phyloP scores from a whole-genome alignment of 2,888 invertebrate genomes.

The Lasioglossum figueresi region DNA sequence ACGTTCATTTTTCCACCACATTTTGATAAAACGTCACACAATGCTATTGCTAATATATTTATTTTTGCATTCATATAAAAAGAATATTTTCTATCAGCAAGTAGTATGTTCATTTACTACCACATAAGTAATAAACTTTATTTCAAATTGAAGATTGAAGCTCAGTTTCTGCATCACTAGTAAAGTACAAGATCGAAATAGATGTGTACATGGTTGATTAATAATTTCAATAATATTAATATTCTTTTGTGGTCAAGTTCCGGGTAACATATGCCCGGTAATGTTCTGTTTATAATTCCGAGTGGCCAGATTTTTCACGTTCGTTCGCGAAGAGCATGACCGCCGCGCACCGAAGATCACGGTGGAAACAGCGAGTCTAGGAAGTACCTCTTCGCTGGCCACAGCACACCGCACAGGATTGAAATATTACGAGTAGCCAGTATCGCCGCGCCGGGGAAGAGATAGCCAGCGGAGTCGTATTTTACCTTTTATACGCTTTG shows the following conservation, averaged over 20 bases:
- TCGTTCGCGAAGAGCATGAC: neutral
- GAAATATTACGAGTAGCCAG: slow-evolving; percentile 56
- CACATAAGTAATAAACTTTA: too few relatives aligned
- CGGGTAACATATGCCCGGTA: neutral
- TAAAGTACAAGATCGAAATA: too few relatives aligned
- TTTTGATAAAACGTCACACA: too few relatives aligned
- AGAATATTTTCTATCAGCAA: too few relatives aligned
- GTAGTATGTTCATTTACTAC: too few relatives aligned
- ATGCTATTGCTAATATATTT: too few relatives aligned
- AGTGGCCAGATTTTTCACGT: neutral
- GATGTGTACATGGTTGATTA: too few relatives aligned
- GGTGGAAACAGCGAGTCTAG: slow-evolving; percentile 3
- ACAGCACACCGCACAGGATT: slow-evolving; percentile 27
- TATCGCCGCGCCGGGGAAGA: slow-evolving; percentile 33
- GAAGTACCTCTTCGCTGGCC: slow-evolving; percentile 28
- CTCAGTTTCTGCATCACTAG: too few relatives aligned
- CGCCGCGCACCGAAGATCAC: neutral
- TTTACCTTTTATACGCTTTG: slow-evolving; percentile 63
- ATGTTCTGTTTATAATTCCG: neutral
- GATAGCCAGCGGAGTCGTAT: slow-evolving; percentile 44
- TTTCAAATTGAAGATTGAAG: too few relatives aligned
- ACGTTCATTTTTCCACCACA: too few relatives aligned
- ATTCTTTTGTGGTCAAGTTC: neutral
- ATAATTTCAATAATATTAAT: too few relatives aligned
- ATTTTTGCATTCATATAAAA: too few relatives aligned